Evolutionary conservation across 2,113 vertebrate genomes (phyloP), one percentile per base, ranked within the genome.

Genomic region (Eretmochelys imbricata): DNA sequence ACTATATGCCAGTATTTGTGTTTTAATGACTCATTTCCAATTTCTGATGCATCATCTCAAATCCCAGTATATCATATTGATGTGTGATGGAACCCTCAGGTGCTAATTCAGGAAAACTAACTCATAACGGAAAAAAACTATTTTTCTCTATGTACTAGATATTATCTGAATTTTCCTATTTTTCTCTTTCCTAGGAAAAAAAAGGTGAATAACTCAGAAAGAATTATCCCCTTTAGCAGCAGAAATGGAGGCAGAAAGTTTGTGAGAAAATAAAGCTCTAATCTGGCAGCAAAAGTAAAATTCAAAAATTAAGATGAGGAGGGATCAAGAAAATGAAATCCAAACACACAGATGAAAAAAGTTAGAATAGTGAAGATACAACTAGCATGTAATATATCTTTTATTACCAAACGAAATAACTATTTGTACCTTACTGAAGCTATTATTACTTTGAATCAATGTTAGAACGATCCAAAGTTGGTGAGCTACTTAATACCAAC

Each of bases 391-490:
- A 91, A 87, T 90, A 93, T 51, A 85, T 92, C 92, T 93, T 95
- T 92, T 95, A 92, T 76, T 84, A 92, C 76, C 80, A 96, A 96
- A 92, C 75, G 86, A 97, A 98, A 96, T 69, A 94, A 57, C 75
- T 95, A 86, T 93, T 96, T 93, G 93, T 97, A 95, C 75, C 84
- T 92, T 96, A 95, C 4, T 89, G 93, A 94, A 42, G 42, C 59
- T 94, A 87, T 95, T 94, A 96, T 88, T 95, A 94, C 90, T 97
- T 86, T 87, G 89, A 95, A 95, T 91, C 97, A 97, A 94, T 87
- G 82, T 95, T 93, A 93, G 84, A 91, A 46, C 85, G 81, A 87
- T 96, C 93, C 89, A 93, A 91, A 97, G 92, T 22, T 86, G 93
- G 89, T 59, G 24, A 86, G 65, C 75, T 93, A 89, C 83, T 59